Percentiles rank a stretch among this genome's conserved stretches.
These are phyloP conservation scores for Callocephalon fimbriatum DNA, from an alignment of 2,113 vertebrate genomes.

Conservation along the genomic window DNA sequence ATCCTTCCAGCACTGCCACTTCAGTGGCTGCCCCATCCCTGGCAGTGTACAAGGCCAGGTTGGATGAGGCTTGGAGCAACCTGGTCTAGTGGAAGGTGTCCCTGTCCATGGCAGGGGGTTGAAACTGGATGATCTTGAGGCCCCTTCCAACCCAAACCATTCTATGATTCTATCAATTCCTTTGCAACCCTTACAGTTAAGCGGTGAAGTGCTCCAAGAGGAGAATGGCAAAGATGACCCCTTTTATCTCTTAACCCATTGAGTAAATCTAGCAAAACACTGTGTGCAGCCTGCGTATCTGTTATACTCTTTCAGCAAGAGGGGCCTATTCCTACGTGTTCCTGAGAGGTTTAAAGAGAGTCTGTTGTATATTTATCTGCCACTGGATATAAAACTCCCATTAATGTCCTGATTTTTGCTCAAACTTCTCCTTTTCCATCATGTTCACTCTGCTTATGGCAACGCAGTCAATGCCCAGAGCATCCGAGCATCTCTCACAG, in stretches of 20 bases:
- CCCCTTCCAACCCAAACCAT: not conserved
- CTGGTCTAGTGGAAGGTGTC: not conserved
- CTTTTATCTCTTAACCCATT: not conserved
- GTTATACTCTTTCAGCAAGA: not conserved
- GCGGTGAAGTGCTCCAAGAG: not conserved
- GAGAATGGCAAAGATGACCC: not conserved
- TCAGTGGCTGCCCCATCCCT: not conserved
- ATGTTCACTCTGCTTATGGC: not conserved
- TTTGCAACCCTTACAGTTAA: no score
- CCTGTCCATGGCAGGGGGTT: not conserved
- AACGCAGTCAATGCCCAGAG: not conserved
- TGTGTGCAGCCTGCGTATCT: not conserved
- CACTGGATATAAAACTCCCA: not conserved
- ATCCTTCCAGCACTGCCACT: not conserved
- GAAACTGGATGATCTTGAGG: not conserved
- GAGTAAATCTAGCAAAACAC: not conserved
- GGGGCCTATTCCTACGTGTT: not conserved
- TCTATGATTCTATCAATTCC: not conserved
- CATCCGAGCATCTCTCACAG: not conserved
- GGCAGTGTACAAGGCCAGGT: not conserved
- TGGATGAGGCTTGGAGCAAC: not conserved
- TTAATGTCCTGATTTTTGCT: not conserved
- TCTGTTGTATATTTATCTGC: not conserved
- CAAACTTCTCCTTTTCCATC: not conserved
- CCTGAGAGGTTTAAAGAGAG: not conserved